phyloP scores from a whole-genome alignment of 2,797 vertebrate genomes.

The Hipposideros larvatus region DNA sequence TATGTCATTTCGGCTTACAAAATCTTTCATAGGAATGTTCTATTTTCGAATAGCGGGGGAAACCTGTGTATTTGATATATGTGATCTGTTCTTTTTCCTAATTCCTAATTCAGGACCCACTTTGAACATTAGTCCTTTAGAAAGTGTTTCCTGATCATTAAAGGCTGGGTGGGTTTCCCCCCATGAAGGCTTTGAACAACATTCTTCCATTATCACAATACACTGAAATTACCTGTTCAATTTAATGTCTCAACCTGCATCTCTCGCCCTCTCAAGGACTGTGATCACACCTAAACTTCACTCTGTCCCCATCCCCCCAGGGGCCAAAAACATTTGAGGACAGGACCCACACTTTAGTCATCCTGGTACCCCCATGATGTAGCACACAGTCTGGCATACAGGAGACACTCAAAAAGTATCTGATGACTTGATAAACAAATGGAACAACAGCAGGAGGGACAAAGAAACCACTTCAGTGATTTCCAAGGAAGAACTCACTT shows the following conservation, averaged over 20 bases:
- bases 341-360: not conserved
- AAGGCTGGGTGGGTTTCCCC: not conserved
- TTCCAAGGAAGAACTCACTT: not conserved
- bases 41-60: not conserved
- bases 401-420: not conserved
- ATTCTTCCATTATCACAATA: not conserved
- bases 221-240: not conserved
- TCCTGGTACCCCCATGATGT: not conserved
- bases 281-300: not conserved
- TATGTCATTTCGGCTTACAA: not conserved
- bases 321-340: not conserved
- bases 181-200: not conserved
- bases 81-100: not conserved
- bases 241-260: not conserved
- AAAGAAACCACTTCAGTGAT: not conserved
- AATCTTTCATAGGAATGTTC: not conserved
- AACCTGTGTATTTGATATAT: not conserved
- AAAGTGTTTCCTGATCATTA: not conserved
- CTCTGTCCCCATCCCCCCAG: not conserved
- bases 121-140: not conserved
- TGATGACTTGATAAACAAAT: conserved; percentile 29
- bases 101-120: not conserved
- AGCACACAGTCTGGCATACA: not conserved
- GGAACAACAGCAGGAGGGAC: not conserved
- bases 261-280: not conserved